A percentile compares a stretch with the other conserved stretches of the same genome.
These are phyloP conservation scores for Gymnothorax javanicus DNA, from an alignment of 2,797 vertebrate genomes.

Conservation along the genomic window DNA sequence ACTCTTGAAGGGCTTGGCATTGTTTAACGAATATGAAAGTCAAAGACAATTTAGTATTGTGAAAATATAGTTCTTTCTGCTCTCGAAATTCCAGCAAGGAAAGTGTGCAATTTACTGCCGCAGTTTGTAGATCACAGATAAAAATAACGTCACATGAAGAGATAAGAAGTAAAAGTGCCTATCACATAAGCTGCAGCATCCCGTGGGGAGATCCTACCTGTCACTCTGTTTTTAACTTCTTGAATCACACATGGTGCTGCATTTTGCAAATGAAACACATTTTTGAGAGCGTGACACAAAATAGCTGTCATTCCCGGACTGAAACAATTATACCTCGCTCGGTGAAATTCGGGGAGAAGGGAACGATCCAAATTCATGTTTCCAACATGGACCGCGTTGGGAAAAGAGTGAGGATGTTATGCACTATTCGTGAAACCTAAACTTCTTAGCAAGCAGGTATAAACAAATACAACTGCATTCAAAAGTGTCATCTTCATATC, in stretches of 20 bases:
- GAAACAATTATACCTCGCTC: not conserved
- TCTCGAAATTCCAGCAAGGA: not conserved
- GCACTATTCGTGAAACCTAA: not conserved
- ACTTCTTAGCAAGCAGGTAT: slow-evolving; percentile 10
- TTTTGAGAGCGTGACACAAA: not conserved
- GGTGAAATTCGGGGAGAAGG: not conserved
- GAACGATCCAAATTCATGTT: slow-evolving; percentile 8
- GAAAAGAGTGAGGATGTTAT: not conserved
- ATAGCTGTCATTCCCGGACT: not conserved
- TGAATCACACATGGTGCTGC: not conserved
- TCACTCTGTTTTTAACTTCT: not conserved
- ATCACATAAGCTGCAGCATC: not conserved
- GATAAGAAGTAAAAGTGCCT: slow-evolving; percentile 1
- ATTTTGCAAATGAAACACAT: slow-evolving; percentile 25
- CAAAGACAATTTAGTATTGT: not conserved
- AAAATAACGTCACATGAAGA: not conserved
- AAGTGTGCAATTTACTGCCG: slow-evolving; percentile 8
- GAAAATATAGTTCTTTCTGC: not conserved
- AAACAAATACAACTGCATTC: not conserved
- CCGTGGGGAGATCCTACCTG: slow-evolving; percentile 10
- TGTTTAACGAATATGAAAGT: not conserved
- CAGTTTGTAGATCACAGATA: slow-evolving; percentile 7
- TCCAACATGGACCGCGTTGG: not conserved
- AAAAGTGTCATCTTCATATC: slow-evolving; percentile 1
- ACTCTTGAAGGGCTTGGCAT: not conserved